Evolutionary conservation across 2,888 invertebrate genomes (phyloP).

Genomic region (Drosophila tripunctata): DNA sequence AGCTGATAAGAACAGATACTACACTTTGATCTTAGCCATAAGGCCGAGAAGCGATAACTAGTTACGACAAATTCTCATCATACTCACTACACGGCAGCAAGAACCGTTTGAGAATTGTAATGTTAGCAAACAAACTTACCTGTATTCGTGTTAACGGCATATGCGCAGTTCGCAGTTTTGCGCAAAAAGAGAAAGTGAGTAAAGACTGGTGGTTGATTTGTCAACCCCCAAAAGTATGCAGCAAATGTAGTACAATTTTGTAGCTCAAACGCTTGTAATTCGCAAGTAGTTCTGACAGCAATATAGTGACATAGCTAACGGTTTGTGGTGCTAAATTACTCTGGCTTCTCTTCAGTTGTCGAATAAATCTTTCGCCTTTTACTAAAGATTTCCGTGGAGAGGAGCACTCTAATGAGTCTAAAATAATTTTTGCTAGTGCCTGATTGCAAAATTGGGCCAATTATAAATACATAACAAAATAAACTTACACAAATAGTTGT

Average conservation of each 20-base stretch:
- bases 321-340: conserved; percentile 74
- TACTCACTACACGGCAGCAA: background rate
- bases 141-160: background rate
- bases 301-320: background rate
- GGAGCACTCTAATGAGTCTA: conserved; percentile 90
- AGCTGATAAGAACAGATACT: conserved; percentile 56
- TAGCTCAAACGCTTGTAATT: conserved; percentile 33
- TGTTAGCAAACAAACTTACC: background rate
- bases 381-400: conserved; percentile 92
- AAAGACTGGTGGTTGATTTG: conserved; percentile 28
- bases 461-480: conserved; percentile 23
- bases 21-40: conserved; percentile 56
- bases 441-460: conserved; percentile 62
- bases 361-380: conserved; percentile 92
- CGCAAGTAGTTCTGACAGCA: conserved; percentile 41
- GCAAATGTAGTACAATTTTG: background rate
- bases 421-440: conserved; percentile 76
- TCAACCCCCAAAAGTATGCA: conserved; percentile 14
- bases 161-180: conserved; percentile 13
- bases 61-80: fast-evolving
- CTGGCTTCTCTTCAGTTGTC: conserved; percentile 88
- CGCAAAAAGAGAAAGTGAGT: conserved; percentile 1
- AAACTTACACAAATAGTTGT: background rate
- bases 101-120: conserved; percentile 37
- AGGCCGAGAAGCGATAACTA: conserved; percentile 52